These are phyloP conservation scores for Trichomalopsis sarcophagae DNA, from an alignment of 1,140 invertebrate species.

Conservation along the genomic window DNA sequence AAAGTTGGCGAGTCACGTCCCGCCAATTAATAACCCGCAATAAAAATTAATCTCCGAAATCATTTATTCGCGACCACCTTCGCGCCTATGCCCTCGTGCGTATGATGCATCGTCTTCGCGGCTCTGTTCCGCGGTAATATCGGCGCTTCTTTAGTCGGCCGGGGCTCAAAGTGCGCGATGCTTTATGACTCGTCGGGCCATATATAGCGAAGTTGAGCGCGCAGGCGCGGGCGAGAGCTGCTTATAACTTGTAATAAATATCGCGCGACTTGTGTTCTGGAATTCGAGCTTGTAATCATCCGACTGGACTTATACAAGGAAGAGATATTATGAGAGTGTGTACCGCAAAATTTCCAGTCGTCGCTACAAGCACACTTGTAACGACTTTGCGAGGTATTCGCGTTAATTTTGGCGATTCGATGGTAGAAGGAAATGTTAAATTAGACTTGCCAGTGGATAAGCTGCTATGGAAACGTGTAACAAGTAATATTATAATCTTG, in stretches of 20 bases:
- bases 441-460: too few species aligned
- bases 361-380: neutral
- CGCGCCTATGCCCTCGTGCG: neutral
- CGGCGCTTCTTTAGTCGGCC: constrained; percentile 25
- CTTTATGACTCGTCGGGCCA: constrained; percentile 29
- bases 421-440: neutral
- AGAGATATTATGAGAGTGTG: neutral
- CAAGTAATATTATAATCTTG: too few species aligned
- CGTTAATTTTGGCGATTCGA: neutral
- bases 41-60: neutral
- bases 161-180: neutral
- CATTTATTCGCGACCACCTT: neutral
- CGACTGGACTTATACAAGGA: neutral
- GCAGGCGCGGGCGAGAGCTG: neutral
- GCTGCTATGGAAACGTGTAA: too few species aligned
- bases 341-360: neutral
- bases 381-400: neutral
- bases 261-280: constrained; percentile 23
- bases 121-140: constrained; percentile 17
- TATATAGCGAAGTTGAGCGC: constrained; percentile 21
- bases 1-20: too few species aligned
- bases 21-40: too few species aligned
- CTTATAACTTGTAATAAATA: constrained; percentile 46
- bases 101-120: constrained; percentile 19
- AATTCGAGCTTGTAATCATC: constrained; percentile 30